Conservation (phyloP, 2,888 invertebrate species). For the Chloroclysta siterata region DNA sequence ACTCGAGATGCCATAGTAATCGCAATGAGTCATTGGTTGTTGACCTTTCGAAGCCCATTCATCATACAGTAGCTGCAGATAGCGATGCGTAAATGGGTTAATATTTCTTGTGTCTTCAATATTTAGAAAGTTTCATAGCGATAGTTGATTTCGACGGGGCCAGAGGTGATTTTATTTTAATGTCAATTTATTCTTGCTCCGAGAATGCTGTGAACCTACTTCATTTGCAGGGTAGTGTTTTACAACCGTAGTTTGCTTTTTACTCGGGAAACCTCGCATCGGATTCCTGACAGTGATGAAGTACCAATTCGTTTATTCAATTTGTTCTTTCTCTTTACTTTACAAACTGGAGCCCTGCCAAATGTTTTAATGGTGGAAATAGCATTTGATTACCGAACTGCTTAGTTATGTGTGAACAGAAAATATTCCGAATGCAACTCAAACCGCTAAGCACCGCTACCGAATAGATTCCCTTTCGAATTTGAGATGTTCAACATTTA, state of each 20-base stretch:
- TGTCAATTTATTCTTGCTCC: conserved; percentile 2
- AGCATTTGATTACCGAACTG: conserved; percentile 45
- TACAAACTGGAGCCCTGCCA: conserved; percentile 55
- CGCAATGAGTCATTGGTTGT: conserved; percentile 63
- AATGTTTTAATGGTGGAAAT: conserved; percentile 52
- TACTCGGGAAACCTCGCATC: conserved; percentile 38
- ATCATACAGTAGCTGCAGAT: conserved; percentile 39
- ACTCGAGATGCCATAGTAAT: conserved; percentile 50
- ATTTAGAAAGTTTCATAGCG: conserved; percentile 23
- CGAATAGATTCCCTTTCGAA: conserved; percentile 2
- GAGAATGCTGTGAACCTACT: conserved; percentile 1
- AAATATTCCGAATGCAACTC: conserved; percentile 1
- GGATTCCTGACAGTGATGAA: conserved; percentile 53
- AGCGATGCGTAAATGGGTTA: conserved; percentile 43
- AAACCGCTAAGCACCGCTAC: neutral
- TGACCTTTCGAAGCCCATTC: conserved; percentile 58
- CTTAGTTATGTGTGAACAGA: conserved; percentile 27
- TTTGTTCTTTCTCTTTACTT: conserved; percentile 50
- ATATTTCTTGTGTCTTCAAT: conserved; percentile 33
- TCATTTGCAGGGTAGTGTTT: conserved; percentile 13
- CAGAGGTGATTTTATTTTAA: conserved; percentile 8
- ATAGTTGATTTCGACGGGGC: conserved; percentile 3
- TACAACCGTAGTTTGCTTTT: conserved; percentile 28
- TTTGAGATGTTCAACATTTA: conserved; percentile 22
- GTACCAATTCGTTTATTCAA: conserved; percentile 58